Evolutionary conservation across 37 sponge, comb jelly and placozoan genomes (phyloP), one percentile per base, ranked within the genome.

Genomic region (Bolinopsis microptera): DNA sequence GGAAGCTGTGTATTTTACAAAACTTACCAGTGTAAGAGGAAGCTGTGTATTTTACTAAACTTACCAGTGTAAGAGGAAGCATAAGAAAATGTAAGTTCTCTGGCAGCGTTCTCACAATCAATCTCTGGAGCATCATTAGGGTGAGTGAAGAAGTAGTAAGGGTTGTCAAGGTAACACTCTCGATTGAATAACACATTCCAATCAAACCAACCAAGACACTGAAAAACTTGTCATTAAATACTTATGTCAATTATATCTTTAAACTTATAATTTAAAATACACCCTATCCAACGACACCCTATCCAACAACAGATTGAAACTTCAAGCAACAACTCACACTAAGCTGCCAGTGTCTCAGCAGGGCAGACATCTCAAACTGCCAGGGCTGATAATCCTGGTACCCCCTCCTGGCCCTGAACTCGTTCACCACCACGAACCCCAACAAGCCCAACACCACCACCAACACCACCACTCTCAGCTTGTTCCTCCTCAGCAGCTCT

Each of bases 361-460:
- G 0, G 13, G 90, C 90, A 1, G 90, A 38, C 61, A 86, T 86
- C 61, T 86, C 90, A 40, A 86, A 86, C 48, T 86, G 90, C 90
- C 90, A 86, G 27, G 90, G 90, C 90, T 86, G 90, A 27, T 39
- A 86, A 24, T 86, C 90, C 3, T 9, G 34, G 13, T 86, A n/a
- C 24, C 90, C 90, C 18, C 38, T 24, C 2, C 90, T 39, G 1
- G 90, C 90, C 61, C 61, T 39, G 30, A 5, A 41, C 90, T 86
- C 90, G 30, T 28, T n/a, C 0, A 26, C 61, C n/a, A 2, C n/a
- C 3, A 86, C 90, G 39, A 41, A 86, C 38, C 90, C 90, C 26
- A 86, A 22, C 2, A 41, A 0, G 3, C 90, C 90, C 24, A 86
- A 24, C 25, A 86, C n/a, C 90, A 86, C 0, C 90, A 86, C 25